Conservation (phyloP, 2,888 invertebrate species). For the Tachina grossa region DNA sequence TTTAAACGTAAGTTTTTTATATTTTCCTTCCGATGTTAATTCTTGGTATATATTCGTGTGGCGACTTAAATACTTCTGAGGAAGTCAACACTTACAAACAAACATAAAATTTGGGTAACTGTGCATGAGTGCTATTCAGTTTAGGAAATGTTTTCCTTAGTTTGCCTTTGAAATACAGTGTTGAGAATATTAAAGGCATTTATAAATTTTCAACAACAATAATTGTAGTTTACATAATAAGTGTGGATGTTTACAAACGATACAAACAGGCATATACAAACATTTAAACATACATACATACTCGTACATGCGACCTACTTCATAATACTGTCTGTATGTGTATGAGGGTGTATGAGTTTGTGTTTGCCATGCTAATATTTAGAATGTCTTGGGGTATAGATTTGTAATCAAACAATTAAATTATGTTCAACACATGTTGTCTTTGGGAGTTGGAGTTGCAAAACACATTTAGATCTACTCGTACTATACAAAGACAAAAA, state of each 20-base stretch:
- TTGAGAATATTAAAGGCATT: slow-evolving; percentile 8
- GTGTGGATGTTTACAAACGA: background rate
- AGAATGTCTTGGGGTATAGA: slow-evolving; percentile 43
- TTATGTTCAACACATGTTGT: slow-evolving; percentile 55
- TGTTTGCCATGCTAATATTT: slow-evolving; percentile 1
- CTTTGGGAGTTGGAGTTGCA: slow-evolving; percentile 16
- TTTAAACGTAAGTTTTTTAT: too few species aligned
- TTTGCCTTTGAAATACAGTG: background rate
- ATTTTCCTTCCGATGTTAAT: too few species aligned
- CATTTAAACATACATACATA: background rate
- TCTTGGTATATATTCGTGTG: too few species aligned
- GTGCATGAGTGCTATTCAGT: too few species aligned
- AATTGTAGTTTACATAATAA: slow-evolving; percentile 19
- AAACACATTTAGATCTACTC: background rate
- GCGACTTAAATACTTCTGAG: too few species aligned
- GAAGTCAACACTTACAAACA: too few species aligned
- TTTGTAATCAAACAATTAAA: slow-evolving; percentile 61
- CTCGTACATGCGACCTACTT: background rate
- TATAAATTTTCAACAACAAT: background rate
- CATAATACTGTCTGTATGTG: background rate
- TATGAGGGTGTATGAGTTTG: background rate
- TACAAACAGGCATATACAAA: background rate
- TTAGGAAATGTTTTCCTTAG: background rate
- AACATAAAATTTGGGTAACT: too few species aligned
- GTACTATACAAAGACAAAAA: too few species aligned